Base-by-base conservation (phyloP, 2,797 vertebrate genomes). In the Macrochelys suwanniensis region DNA sequence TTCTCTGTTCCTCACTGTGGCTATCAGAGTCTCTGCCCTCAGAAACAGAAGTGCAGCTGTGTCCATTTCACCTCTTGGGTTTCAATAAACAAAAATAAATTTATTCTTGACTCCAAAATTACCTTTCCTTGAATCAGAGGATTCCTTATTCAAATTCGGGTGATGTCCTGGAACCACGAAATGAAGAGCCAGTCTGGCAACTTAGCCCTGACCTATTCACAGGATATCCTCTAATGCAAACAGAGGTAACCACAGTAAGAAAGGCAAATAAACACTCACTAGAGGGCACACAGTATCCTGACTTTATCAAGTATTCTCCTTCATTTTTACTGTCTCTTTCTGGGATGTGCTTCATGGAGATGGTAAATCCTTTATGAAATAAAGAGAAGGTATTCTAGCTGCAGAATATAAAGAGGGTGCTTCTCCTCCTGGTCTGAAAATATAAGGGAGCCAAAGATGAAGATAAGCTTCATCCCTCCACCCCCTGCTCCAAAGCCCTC, bases 161-260 rank as follows among this genome's bases (percentile, higher is more conserved):
- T 91, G 71, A 82, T 82, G 90, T 95, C n/a, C 3, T 74, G 82
- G 79, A 93, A 79, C 54, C 80, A 78, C 80, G 80, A 93, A 96
- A 94, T 0, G 1, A 95, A 87, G 49, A 93, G 23, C 33, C 42
- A 89, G 82, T 76, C 45, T 13, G 28, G 45, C 45, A 76, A 47
- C 45, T 47, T 76, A 76, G 89, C 74, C 85, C 13, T 79, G 80
- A n/a, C 21, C 92, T 90, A 89, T 82, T 50, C 77, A n/a, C 71
- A 68, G 47, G 56, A 47, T 65, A 84, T 5, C 15, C 78, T 87
- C 15, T 84, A 89, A 47, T 47, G 79, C 47, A 95, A 96, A 92
- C 47, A 95, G 82, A 87, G 88, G 51, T 37, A 93, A 82, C 59
- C 84, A 78, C 87, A 93, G 51, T 78, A 78, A 89, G 65, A 84